These are phyloP conservation scores for Amphiprion ocellaris DNA, from an alignment of 2,113 vertebrate genomes.

Conservation along the genomic window DNA sequence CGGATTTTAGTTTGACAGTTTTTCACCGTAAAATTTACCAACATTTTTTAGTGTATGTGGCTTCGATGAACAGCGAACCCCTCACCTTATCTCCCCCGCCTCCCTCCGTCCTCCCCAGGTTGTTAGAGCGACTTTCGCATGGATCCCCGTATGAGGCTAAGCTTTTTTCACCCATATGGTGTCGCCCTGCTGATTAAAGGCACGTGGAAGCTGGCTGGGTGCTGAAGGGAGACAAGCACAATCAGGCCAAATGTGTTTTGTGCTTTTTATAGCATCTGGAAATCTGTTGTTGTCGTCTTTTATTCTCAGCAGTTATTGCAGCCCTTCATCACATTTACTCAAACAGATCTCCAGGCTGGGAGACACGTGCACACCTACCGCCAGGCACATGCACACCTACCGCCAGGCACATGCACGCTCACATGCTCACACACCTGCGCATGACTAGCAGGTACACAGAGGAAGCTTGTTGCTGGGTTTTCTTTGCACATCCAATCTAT, in stretches of 20 bases:
- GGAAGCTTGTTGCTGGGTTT: constrained; percentile 55
- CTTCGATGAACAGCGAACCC: constrained; percentile 3
- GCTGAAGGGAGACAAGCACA: background rate
- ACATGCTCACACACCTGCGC: constrained; percentile 39
- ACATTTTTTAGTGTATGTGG: background rate
- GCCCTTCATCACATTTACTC: constrained; percentile 9
- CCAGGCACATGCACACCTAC: constrained; percentile 36
- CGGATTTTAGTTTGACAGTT: too few relatives aligned
- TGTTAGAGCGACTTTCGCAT: constrained; percentile 35
- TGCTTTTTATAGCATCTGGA: background rate
- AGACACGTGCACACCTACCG: constrained; percentile 31
- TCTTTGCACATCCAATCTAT: constrained; percentile 66
- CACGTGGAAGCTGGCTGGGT: constrained; percentile 49
- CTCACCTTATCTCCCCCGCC: constrained; percentile 1
- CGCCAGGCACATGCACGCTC: constrained; percentile 37
- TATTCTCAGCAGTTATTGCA: constrained; percentile 3
- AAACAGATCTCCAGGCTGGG: background rate
- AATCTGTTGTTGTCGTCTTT: background rate
- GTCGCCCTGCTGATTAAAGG: constrained; percentile 56
- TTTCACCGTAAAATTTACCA: too few relatives aligned
- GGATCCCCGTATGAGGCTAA: constrained; percentile 47
- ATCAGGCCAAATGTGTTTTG: constrained; percentile 16
- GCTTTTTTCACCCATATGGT: constrained; percentile 75
- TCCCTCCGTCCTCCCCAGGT: background rate
- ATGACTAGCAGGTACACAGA: constrained; percentile 20